phyloP scores from a whole-genome alignment of 2,888 invertebrate species.

The Itoplectis maculator region DNA sequence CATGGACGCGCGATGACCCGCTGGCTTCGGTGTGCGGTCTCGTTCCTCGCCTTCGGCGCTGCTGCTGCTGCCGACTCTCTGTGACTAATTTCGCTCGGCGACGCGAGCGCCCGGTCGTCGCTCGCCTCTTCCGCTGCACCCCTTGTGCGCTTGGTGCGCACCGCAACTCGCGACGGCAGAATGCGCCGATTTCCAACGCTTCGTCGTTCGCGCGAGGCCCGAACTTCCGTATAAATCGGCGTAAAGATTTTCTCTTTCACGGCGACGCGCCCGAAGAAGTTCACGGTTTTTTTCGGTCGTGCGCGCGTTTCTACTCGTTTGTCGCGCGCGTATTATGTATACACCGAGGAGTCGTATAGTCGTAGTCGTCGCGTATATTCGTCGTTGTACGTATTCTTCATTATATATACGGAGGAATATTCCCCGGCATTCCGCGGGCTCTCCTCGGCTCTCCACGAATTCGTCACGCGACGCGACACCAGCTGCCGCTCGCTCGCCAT shows the following conservation, averaged over 20 bases:
- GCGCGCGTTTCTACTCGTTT: too few relatives aligned
- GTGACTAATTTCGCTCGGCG: conserved; percentile 61
- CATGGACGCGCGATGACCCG: conserved; percentile 51
- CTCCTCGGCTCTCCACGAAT: conserved; percentile 70
- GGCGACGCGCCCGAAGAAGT: background rate
- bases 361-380: conserved; percentile 10
- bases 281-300: background rate
- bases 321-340: background rate
- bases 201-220: background rate
- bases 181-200: conserved; percentile 19
- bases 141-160: background rate
- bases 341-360: too few relatives aligned
- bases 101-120: too few relatives aligned
- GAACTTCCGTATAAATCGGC: conserved; percentile 18
- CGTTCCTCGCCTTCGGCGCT: conserved; percentile 43
- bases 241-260: conserved; percentile 22
- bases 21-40: conserved; percentile 14
- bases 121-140: too few relatives aligned
- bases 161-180: background rate
- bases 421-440: conserved; percentile 63
- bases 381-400: conserved; percentile 63
- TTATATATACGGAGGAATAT: conserved; percentile 54
- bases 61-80: too few relatives aligned
- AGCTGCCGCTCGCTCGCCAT: conserved; percentile 70
- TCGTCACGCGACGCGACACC: conserved; percentile 77